These are phyloP conservation scores for Agrilus mali DNA, from an alignment of 2,888 invertebrate species.

Conservation along the genomic window DNA sequence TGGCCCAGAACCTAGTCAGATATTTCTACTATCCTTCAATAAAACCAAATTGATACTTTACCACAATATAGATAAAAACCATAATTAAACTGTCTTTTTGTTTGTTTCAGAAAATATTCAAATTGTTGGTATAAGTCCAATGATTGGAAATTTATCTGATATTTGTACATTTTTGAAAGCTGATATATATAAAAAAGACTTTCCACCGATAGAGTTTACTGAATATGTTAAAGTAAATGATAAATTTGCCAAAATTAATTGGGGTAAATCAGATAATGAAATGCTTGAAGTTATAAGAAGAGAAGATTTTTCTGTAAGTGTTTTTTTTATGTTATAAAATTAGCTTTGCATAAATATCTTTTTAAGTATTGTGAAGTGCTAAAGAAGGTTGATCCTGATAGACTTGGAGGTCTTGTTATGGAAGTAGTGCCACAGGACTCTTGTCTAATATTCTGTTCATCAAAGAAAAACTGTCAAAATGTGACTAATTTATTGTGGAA, in stretches of 20 bases:
- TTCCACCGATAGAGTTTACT: slow-evolving; percentile 76
- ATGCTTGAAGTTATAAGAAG: slow-evolving; percentile 39
- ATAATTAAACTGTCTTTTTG: too few relatives aligned
- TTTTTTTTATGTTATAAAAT: slow-evolving; percentile 5
- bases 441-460: slow-evolving; percentile 86
- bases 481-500: slow-evolving; percentile 66
- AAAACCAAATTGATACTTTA: too few relatives aligned
- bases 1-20: too few relatives aligned
- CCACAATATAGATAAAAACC: too few relatives aligned
- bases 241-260: slow-evolving; percentile 39
- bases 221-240: slow-evolving; percentile 72
- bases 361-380: slow-evolving; percentile 49
- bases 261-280: slow-evolving; percentile 32
- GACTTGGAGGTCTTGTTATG: slow-evolving; percentile 62
- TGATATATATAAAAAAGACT: slow-evolving; percentile 69
- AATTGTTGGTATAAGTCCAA: slow-evolving; percentile 95
- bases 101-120: slow-evolving; percentile 57
- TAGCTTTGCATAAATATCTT: background rate
- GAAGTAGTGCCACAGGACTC: slow-evolving; percentile 71
- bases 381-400: slow-evolving; percentile 63
- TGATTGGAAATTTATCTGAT: slow-evolving; percentile 81
- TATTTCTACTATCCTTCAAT: too few relatives aligned
- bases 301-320: slow-evolving; percentile 37
- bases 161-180: slow-evolving; percentile 70
- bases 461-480: slow-evolving; percentile 86